Conservation (phyloP, 2,888 invertebrate species). For the Drosophila gaucha region DNA sequence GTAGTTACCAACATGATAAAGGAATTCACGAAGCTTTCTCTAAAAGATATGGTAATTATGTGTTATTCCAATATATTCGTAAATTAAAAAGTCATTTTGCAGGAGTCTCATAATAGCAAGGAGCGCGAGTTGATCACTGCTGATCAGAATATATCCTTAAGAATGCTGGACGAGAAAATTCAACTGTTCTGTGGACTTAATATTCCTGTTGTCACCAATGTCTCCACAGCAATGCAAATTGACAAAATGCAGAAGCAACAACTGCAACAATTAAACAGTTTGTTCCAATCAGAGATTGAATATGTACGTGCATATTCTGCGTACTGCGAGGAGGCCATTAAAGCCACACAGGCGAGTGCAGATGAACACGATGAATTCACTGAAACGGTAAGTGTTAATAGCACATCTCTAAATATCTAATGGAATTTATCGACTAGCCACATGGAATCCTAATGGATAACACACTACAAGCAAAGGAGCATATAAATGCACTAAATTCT, state of each 20-base stretch:
- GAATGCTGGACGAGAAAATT: conserved; percentile 13
- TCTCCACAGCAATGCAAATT: background rate
- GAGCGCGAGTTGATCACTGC: fast-evolving
- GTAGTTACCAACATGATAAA: background rate
- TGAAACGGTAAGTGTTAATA: conserved; percentile 19
- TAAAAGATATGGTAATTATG: conserved; percentile 7
- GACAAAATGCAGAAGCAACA: background rate
- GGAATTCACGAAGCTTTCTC: background rate
- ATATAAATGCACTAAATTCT: fast-evolving
- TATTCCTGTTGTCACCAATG: background rate
- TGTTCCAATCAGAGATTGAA: conserved; percentile 1
- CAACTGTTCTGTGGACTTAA: background rate
- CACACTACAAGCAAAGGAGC: background rate
- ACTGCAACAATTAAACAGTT: background rate
- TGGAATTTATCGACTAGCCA: conserved; percentile 2
- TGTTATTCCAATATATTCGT: too few species aligned
- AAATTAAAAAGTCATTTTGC: background rate
- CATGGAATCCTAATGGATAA: background rate
- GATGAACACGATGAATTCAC: conserved; percentile 28
- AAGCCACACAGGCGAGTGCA: background rate
- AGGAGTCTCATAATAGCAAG: conserved; percentile 6
- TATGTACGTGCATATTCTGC: conserved; percentile 8
- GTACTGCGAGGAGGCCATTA: conserved; percentile 19
- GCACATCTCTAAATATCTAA: background rate
- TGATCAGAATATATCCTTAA: background rate